These are phyloP conservation scores for Psilopsiagon aurifrons DNA, from an alignment of 2,113 vertebrate species.

Conservation along the genomic window DNA sequence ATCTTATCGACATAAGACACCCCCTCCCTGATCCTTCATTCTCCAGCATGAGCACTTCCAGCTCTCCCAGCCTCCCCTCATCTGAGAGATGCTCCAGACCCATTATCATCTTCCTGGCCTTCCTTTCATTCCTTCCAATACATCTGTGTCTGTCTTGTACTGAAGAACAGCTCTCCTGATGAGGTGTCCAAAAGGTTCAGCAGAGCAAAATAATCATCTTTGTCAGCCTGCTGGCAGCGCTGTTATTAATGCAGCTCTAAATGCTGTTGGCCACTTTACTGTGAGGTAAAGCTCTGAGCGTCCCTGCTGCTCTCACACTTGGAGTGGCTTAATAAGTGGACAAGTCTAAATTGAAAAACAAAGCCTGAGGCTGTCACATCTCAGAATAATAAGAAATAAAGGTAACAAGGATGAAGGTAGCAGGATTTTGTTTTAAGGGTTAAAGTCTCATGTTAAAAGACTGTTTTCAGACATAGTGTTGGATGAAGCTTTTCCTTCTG, in stretches of 20 bases:
- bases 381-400: neutral
- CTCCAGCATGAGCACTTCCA: neutral
- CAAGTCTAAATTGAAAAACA: neutral
- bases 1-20: neutral
- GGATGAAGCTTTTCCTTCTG: neutral
- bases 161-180: neutral
- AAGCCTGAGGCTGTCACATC: neutral
- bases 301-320: neutral
- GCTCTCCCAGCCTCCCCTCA: neutral
- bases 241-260: neutral
- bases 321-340: neutral
- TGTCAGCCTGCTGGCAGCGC: neutral
- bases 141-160: neutral
- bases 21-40: neutral
- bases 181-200: neutral
- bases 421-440: neutral
- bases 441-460: neutral
- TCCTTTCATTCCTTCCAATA: neutral
- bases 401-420: neutral
- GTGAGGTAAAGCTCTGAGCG: neutral
- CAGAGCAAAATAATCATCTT: neutral
- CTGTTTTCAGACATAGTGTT: neutral
- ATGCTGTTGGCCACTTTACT: neutral
- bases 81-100: neutral
- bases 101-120: neutral